Percentiles rank a stretch among this genome's conserved stretches.
phyloP scores from a whole-genome alignment of 2,113 vertebrate species.

The Sorex araneus region DNA sequence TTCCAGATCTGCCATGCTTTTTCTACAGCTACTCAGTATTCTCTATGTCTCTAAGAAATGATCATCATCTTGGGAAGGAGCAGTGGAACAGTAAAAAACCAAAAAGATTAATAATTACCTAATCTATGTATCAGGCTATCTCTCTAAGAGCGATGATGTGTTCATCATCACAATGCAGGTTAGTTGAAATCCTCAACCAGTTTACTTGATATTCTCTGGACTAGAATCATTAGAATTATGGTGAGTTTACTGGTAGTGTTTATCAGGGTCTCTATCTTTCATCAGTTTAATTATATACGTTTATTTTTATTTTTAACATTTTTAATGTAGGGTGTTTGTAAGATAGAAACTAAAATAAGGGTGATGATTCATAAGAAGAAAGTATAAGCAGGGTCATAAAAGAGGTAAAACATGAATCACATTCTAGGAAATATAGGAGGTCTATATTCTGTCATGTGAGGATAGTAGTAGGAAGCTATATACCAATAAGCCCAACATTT shows the following conservation, averaged over 20 bases:
- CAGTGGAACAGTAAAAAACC: neutral
- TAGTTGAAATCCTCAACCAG: neutral
- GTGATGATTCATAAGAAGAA: neutral
- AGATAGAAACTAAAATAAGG: conserved; percentile 10
- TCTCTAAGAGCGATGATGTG: neutral
- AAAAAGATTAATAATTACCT: neutral
- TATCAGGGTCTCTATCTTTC: no score
- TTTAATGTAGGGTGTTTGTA: conserved; percentile 20
- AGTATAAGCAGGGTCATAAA: neutral
- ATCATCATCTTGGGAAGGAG: neutral
- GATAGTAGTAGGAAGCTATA: neutral
- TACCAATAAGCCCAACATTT: neutral
- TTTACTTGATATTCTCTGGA: neutral
- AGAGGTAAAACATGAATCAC: neutral
- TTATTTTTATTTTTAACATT: no score
- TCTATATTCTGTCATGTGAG: neutral
- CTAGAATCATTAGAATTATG: conserved; percentile 11
- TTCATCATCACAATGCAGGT: neutral
- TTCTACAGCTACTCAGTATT: neutral
- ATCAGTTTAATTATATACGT: no score
- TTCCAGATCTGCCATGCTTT: neutral
- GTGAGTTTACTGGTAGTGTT: conserved; percentile 4
- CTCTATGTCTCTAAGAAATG: neutral
- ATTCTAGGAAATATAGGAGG: conserved; percentile 31
- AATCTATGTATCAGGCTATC: neutral